A percentile compares a stretch with the other conserved stretches of the same genome.
These are phyloP conservation scores for Apis cerana DNA, from an alignment of 1,140 invertebrate species.

Conservation along the genomic window DNA sequence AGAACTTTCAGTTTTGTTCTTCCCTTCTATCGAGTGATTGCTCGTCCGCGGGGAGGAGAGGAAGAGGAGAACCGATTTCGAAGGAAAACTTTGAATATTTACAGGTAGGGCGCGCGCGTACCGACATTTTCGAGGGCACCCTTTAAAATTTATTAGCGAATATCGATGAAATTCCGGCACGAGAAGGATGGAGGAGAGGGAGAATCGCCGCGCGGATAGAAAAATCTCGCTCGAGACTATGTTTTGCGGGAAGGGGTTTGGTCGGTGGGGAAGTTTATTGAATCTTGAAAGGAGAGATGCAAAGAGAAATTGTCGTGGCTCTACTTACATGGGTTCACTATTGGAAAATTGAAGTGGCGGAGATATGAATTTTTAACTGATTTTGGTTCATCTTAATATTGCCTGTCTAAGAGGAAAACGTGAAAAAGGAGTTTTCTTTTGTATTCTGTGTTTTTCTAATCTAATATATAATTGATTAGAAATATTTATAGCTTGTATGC, in stretches of 20 bases:
- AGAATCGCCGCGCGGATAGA: constrained; percentile 22
- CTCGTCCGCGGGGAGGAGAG: constrained; percentile 13
- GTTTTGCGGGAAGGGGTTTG: background rate
- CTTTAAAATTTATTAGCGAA: constrained; percentile 67
- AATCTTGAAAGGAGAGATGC: constrained; percentile 21
- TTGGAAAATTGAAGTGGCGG: background rate
- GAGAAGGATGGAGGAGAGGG: background rate
- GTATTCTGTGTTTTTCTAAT: no score
- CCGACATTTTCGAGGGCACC: constrained; percentile 37
- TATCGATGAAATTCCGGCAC: constrained; percentile 64
- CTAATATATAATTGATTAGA: no score
- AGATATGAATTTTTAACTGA: background rate
- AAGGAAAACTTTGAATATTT: constrained; percentile 69
- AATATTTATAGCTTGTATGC: no score
- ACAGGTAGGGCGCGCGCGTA: constrained; percentile 50
- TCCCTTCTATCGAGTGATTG: constrained; percentile 23
- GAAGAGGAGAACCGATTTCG: constrained; percentile 46
- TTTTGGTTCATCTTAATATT: no score
- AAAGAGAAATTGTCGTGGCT: background rate
- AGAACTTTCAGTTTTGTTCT: constrained; percentile 60
- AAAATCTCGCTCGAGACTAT: constrained; percentile 11
- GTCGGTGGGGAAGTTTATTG: constrained; percentile 32
- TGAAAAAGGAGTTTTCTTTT: no score
- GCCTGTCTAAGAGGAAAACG: no score
- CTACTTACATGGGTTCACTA: background rate